Base-by-base conservation (phyloP, 2,797 vertebrate species). In the Podarcis siculus region DNA sequence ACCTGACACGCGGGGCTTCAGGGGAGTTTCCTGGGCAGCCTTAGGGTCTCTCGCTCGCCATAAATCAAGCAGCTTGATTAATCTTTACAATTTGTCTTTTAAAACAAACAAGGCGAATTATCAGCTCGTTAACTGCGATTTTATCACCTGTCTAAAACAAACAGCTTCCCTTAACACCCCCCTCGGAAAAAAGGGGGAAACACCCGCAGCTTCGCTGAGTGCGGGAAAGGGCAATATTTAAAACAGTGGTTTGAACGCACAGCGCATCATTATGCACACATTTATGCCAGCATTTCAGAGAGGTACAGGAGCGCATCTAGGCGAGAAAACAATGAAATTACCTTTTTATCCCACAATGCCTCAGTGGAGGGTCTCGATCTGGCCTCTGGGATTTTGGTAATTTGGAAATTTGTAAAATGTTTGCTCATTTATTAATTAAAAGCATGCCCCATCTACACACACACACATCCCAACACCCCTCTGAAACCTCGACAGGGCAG, bases 61-160 rank as follows among this genome's bases (percentile, higher is more conserved):
- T 95, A 95, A 95, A 95, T 94, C 95, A 95, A 89, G 85, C 89
- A 77, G 89, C 85, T 91, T 92, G 94, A 95, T 95, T 95, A 95
- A 95, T 95, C 95, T 95, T 95, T 95, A 95, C 95, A 93, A 95
- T 95, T 95, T 95, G 95, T 95, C 95, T 94, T 95, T 95, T 95
- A 95, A 94, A 95, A 93, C 95, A 95, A 95, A 95, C 94, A 95
- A 76, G 89, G 91, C 92, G 94, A 95, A 95, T 95, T 95, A 94
- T 95, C 95, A 94, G 94, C 93, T 95, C 95, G 94, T 95, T 94
- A 95, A 95, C 93, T 89, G 94, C 90, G 94, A 93, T 96, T 95
- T 96, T 95, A 95, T 95, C 95, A 94, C 95, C 94, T 91, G 92
- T 89, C 82, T 92, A 92, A 95, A 95, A 93, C 91, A 94, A 96